Conservation (phyloP, 2,113 vertebrate genomes). For the Nothocercus julius region DNA sequence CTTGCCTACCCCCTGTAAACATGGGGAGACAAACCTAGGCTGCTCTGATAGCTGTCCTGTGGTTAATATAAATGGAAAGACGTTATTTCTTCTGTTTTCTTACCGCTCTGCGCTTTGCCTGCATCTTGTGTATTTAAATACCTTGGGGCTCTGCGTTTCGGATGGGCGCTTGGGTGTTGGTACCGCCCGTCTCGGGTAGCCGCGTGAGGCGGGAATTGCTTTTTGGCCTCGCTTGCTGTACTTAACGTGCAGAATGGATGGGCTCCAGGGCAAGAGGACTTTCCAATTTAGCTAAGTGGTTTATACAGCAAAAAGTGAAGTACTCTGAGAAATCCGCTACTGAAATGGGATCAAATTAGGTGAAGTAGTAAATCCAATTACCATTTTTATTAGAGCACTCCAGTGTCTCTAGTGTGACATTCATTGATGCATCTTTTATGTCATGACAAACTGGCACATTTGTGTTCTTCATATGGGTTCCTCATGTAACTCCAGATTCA, state of each 20-base stretch:
- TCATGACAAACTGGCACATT: neutral
- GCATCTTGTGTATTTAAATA: neutral
- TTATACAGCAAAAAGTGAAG: neutral
- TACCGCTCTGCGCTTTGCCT: neutral
- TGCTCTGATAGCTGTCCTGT: neutral
- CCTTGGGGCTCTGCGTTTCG: neutral
- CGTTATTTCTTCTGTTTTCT: neutral
- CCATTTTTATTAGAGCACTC: conserved; percentile 7
- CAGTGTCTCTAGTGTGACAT: neutral
- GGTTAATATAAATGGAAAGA: neutral
- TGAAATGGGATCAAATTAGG: conserved; percentile 26
- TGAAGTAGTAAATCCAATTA: conserved; percentile 32
- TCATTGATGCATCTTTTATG: neutral
- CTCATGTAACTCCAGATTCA: neutral
- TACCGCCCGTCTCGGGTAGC: accelerated
- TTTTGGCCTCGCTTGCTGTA: neutral
- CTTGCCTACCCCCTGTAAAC: neutral
- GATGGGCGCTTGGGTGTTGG: neutral
- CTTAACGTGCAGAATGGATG: neutral
- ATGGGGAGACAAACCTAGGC: neutral
- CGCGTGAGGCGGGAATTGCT: neutral
- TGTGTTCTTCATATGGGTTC: neutral
- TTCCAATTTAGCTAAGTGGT: conserved; percentile 19
- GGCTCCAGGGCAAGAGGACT: neutral
- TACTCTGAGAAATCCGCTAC: neutral